These are phyloP conservation scores for Gymnothorax reevesii DNA, from an alignment of 2,797 vertebrate species.

Conservation along the genomic window DNA sequence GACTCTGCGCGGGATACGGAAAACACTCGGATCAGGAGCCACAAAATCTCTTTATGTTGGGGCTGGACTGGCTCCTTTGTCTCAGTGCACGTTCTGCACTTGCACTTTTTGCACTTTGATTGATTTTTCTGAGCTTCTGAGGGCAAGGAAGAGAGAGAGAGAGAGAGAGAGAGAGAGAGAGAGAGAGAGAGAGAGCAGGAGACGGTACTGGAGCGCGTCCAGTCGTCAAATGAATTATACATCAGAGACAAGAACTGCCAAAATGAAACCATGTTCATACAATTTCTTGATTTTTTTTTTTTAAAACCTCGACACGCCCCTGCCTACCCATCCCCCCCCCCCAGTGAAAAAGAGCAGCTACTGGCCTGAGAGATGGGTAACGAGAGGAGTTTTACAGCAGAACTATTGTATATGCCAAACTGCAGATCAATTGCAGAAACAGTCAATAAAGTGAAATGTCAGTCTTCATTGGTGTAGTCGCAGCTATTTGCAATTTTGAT, in stretches of 20 bases:
- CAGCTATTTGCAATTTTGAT: neutral
- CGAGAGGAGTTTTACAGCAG: neutral
- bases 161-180: conserved; percentile 7
- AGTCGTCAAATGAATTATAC: conserved; percentile 3
- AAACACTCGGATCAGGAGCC: neutral
- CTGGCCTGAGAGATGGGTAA: neutral
- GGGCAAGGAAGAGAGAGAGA: neutral
- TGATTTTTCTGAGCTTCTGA: conserved; percentile 7
- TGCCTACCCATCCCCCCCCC: neutral
- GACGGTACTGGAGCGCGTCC: neutral
- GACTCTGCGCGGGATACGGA: neutral
- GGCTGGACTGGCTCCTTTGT: neutral
- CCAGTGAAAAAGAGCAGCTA: neutral
- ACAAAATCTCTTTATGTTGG: neutral
- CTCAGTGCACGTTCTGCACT: neutral
- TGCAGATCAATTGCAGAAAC: neutral
- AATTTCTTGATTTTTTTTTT: conserved; percentile 1
- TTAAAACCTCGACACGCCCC: neutral
- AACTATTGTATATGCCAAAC: neutral
- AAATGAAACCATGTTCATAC: conserved; percentile 15
- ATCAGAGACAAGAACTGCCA: conserved; percentile 2
- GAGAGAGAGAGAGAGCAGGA: neutral
- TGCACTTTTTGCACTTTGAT: conserved; percentile 18
- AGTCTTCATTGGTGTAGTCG: neutral
- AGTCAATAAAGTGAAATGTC: neutral